Percentiles rank a stretch among this genome's conserved stretches.
Conservation (phyloP, 1,140 invertebrate genomes). For the Triops longicaudatus region DNA sequence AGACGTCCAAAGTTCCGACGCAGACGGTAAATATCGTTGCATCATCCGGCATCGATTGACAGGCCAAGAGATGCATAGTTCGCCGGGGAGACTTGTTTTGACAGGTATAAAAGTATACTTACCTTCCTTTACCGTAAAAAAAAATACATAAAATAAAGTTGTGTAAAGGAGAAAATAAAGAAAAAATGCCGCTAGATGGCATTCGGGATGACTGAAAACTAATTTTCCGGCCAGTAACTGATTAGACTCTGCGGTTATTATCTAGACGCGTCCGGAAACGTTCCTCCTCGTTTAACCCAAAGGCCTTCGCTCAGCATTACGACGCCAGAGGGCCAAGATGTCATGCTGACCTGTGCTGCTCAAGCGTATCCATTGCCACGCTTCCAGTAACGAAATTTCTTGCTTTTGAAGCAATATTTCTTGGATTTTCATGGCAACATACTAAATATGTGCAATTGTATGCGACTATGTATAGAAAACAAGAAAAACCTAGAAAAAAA, state of each 20-base stretch:
- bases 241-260: not conserved
- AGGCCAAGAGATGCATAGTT: not conserved
- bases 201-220: too few relatives aligned
- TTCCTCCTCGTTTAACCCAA: conserved; percentile 6
- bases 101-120: not conserved
- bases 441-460: too few relatives aligned
- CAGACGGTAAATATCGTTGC: conserved; percentile 15
- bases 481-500: too few relatives aligned
- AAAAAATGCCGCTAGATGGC: too few relatives aligned
- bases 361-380: conserved; percentile 76
- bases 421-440: too few relatives aligned
- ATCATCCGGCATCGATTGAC: conserved; percentile 20
- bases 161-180: too few relatives aligned
- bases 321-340: conserved; percentile 51
- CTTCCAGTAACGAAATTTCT: not conserved
- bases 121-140: not conserved
- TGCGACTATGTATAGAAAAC: too few relatives aligned
- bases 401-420: too few relatives aligned
- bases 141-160: too few relatives aligned
- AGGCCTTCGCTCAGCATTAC: not conserved
- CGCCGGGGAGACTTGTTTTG: conserved; percentile 5
- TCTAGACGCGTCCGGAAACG: not conserved
- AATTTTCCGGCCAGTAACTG: not conserved
- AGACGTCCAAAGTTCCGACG: conserved; percentile 9
- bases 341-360: conserved; percentile 82